A percentile compares a stretch with the other conserved stretches of the same genome.
Evolutionary conservation across 1,140 invertebrate species (phyloP).

Genomic region (Charaxes varanes): DNA sequence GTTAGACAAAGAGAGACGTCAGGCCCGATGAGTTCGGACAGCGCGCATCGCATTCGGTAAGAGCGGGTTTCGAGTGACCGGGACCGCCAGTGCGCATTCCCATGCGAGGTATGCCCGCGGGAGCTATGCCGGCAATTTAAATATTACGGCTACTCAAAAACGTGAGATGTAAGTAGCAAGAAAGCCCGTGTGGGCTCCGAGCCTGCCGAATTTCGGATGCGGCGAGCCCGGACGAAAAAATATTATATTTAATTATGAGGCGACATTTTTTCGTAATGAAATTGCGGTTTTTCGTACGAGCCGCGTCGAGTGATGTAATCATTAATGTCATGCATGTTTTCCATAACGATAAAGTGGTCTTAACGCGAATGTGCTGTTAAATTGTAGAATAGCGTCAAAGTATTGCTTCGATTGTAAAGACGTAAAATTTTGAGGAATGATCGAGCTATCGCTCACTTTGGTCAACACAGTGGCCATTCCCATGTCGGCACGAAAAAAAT

Average conservation of each 20-base stretch:
- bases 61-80: constrained; percentile 64
- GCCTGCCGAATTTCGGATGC: constrained; percentile 52
- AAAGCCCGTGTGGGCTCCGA: constrained; percentile 59
- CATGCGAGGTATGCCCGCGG: constrained; percentile 66
- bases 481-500: constrained; percentile 63
- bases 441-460: no score
- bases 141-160: constrained; percentile 70
- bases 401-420: no score
- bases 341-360: constrained; percentile 27
- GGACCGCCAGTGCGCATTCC: constrained; percentile 61
- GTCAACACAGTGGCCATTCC: constrained; percentile 38
- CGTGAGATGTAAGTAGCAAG: constrained; percentile 65
- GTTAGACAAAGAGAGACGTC: constrained; percentile 50
- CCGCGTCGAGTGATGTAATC: constrained; percentile 35
- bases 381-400: no score
- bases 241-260: constrained; percentile 47
- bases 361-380: constrained; percentile 32
- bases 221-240: constrained; percentile 53
- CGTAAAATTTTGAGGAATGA: no score
- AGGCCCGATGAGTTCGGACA: constrained; percentile 42
- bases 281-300: constrained; percentile 36
- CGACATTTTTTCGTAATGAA: constrained; percentile 66
- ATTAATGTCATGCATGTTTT: constrained; percentile 37
- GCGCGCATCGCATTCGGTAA: constrained; percentile 57
- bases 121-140: constrained; percentile 69